Base-by-base conservation (phyloP, 2,797 vertebrate species). In the Caiman crocodilus region DNA sequence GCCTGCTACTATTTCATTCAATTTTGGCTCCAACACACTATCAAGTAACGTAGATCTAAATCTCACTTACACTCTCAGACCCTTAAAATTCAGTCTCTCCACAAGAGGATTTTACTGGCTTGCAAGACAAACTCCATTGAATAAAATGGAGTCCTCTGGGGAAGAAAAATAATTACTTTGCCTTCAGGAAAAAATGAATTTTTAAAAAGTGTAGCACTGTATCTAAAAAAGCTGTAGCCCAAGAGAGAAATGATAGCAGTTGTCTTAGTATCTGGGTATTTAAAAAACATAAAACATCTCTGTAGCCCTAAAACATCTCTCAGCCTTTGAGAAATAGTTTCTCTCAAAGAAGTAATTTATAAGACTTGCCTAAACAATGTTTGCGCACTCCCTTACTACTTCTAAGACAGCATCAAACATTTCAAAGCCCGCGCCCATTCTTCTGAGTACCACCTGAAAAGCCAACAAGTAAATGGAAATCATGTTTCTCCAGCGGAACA, bases 371-470 rank as follows among this genome's bases (percentile, higher is more conserved):
- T 6, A 87, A 91, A 78, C 32, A 0, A 30, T 15, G 81, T 89
- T 87, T 75, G 89, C 80, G 78, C 77, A 78, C 89, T 92, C 92
- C 89, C 94, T 89, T 94, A 76, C 84, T 89, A 92, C 92, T 94
- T 20, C 75, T 75, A 50, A 28, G 42, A 50, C 28, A 50, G 77
- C 2, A 20, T n/a, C 71, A 82, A 59, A 42, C 20, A 15, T 58
- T 75, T 67, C 61, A 50, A 67, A 71, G 76, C 56, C 59, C 55
- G 21, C 5, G 2, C 5, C 3, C 35, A 21, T 63, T 55, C 32
- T 58, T 79, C 56, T 63, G 26, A 1, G 16, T 5, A 14, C 14
- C 59, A 8, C 60, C n/a, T 57, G 4, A 74, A 64, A 80, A 9
- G 55, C 16, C 59, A 18, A 32, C 26, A n/a, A 13, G 75, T 32